A percentile compares a stretch with the other conserved stretches of the same genome.
Conservation (phyloP, 30 jellyfish, hydroid and myxozoan species). For the Pseudorhiza aurosa region DNA sequence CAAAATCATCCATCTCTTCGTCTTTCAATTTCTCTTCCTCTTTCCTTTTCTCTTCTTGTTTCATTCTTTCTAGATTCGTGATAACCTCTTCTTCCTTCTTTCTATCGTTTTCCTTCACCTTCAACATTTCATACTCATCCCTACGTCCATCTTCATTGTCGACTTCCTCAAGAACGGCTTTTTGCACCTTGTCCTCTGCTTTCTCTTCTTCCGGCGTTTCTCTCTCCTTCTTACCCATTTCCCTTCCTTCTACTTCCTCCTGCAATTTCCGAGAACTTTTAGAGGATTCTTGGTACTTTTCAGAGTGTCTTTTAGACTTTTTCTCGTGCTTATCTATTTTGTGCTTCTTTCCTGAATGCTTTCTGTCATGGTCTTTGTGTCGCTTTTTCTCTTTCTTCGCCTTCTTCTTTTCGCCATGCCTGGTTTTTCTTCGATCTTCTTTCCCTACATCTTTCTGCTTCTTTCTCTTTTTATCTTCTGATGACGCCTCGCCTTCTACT, state of each 20-base stretch:
- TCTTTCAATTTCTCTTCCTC: slow-evolving; percentile 59
- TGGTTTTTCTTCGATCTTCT: not conserved
- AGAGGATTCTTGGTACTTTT: slow-evolving; percentile 13
- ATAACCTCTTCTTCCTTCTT: slow-evolving; percentile 38
- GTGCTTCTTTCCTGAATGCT: not conserved
- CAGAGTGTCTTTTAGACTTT: slow-evolving; percentile 46
- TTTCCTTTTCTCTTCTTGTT: slow-evolving; percentile 13
- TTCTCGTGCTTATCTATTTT: slow-evolving; percentile 24
- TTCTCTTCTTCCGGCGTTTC: slow-evolving; percentile 32
- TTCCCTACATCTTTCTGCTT: not conserved
- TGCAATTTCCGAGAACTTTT: slow-evolving; percentile 35
- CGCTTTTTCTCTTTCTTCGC: slow-evolving; percentile 22
- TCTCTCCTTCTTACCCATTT: not conserved
- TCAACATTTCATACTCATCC: slow-evolving; percentile 28
- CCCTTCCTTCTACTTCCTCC: slow-evolving; percentile 13
- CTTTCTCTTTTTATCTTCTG: slow-evolving; percentile 18
- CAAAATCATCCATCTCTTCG: slow-evolving; percentile 85
- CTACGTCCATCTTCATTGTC: slow-evolving; percentile 64
- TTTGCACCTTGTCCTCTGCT: slow-evolving; percentile 56
- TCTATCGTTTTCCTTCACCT: slow-evolving; percentile 47
- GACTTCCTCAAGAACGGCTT: slow-evolving; percentile 44
- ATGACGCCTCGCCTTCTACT: not conserved
- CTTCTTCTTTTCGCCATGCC: slow-evolving; percentile 10
- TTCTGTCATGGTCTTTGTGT: slow-evolving; percentile 21
- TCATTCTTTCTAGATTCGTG: slow-evolving; percentile 15